Percentiles rank a stretch among this genome's conserved stretches.
Conservation (phyloP, 2,888 invertebrate genomes). For the Sarcophaga carnaria region DNA sequence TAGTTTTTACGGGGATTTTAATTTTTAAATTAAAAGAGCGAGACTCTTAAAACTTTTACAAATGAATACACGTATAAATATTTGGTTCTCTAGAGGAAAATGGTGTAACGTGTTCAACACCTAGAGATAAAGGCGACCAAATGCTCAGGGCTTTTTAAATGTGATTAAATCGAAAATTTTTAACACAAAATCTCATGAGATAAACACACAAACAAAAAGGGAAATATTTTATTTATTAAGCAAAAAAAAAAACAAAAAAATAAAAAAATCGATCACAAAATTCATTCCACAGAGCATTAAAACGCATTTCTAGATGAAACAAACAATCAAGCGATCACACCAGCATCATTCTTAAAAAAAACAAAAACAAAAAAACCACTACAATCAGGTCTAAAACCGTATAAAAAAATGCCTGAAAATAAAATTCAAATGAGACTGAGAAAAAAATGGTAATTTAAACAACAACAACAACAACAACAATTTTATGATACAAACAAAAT, state of each 20-base stretch:
- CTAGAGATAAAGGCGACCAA: conserved; percentile 74
- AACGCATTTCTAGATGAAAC: conserved; percentile 2
- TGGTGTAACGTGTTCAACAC: background rate
- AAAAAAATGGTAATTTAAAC: background rate
- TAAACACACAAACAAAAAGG: background rate
- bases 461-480: too few relatives aligned
- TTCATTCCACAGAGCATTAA: conserved; percentile 19
- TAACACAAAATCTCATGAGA: conserved; percentile 2
- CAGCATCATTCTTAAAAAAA: background rate
- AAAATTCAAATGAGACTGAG: conserved; percentile 24
- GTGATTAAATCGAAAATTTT: conserved; percentile 20
- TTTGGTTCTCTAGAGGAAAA: conserved; percentile 15
- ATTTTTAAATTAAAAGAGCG: conserved; percentile 1
- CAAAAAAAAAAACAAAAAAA: background rate
- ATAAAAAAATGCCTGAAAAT: conserved; percentile 1
- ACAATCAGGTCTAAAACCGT: background rate
- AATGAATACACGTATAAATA: background rate
- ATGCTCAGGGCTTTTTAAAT: conserved; percentile 77
- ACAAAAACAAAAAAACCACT: background rate
- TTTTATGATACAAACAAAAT: background rate
- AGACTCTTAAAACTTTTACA: conserved; percentile 1
- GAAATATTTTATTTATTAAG: conserved; percentile 1
- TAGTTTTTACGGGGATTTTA: conserved; percentile 43
- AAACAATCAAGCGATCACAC: background rate
- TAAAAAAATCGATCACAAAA: background rate